Evolutionary conservation across 2,113 vertebrate genomes (phyloP).

Genomic region (Spea bombifrons): DNA sequence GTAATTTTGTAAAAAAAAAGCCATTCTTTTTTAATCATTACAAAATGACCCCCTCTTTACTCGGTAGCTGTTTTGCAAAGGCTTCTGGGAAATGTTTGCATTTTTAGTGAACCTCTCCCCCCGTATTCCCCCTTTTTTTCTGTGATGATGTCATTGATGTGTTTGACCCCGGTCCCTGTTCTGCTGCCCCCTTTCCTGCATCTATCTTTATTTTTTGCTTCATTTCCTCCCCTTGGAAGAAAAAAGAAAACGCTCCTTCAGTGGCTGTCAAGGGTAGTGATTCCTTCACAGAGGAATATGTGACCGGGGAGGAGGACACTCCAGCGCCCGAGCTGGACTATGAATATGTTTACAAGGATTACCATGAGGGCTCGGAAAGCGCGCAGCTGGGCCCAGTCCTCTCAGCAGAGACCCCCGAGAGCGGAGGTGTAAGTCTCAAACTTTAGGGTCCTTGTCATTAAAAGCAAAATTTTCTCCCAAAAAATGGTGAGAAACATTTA

Average conservation of each 20-base stretch:
- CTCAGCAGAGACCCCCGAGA: conserved; percentile 76
- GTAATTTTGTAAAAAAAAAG: no score
- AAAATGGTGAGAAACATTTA: conserved; percentile 2
- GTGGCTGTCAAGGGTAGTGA: conserved; percentile 50
- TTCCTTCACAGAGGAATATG: conserved; percentile 71
- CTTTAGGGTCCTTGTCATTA: conserved; percentile 14
- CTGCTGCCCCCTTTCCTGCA: conserved; percentile 12
- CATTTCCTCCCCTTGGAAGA: conserved; percentile 31
- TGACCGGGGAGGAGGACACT: conserved; percentile 69
- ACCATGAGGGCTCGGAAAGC: conserved; percentile 62
- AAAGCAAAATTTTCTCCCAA: neutral
- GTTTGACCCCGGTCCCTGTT: neutral
- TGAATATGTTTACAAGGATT: conserved; percentile 82
- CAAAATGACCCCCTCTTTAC: no score
- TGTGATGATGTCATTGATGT: neutral
- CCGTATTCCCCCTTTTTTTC: neutral
- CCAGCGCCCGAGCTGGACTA: conserved; percentile 61
- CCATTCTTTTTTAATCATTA: no score
- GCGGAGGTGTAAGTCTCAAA: conserved; percentile 79
- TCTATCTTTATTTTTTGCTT: conserved; percentile 26
- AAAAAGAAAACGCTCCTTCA: conserved; percentile 35
- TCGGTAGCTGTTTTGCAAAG: no score
- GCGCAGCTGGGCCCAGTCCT: conserved; percentile 76
- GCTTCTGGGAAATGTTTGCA: no score
- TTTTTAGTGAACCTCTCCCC: neutral